Evolutionary conservation across 2,888 invertebrate genomes (phyloP), one percentile per base, ranked within the genome.

Genomic region (Onchidella celtica): DNA sequence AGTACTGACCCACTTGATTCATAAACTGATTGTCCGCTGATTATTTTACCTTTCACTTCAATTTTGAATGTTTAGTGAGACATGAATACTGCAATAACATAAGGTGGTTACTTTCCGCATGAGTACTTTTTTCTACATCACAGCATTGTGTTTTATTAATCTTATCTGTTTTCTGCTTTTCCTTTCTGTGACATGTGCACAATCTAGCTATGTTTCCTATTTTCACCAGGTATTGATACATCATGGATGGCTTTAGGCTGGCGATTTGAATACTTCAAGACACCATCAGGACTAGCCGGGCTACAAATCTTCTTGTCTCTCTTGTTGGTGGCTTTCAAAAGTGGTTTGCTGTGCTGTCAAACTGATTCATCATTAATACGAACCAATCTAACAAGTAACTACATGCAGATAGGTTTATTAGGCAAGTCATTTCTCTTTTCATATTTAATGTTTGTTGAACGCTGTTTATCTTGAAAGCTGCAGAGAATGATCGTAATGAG

Each of bases 371-470:
- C 55, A 11, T 36, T 32, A 1, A 55, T 4, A 36, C 47, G 73
- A 3, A 2, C 34, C 6, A 79, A 79, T 65, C 57, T 79, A 9
- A 57, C 73, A 29, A 79, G 73, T 38, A 79, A 79, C 38, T 79
- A 79, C 73, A 79, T 79, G 79, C 73, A 79, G n/a, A 32, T 79
- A 6, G 79, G 79, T 9, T 55, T 79, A 21, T 36, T 73, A 32
- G 79, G 79, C 73, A 21, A 57, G 55, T 65, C n/a, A 24, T 11
- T 40, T 3, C 32, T 69, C 40, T 68, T 40, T 4, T 40, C 17
- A 11, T 24, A 9, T 14, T 63, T 24, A 4, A 4, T 11, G 57
- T 57, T 14, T 11, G 21, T 57, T n/a, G n/a, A n/a, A n/a, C n/a
- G n/a, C n/a, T n/a, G n/a, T n/a, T n/a, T n/a, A n/a, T n/a, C n/a